Base-by-base conservation (phyloP, 2,113 vertebrate species). In the Marmota monax region DNA sequence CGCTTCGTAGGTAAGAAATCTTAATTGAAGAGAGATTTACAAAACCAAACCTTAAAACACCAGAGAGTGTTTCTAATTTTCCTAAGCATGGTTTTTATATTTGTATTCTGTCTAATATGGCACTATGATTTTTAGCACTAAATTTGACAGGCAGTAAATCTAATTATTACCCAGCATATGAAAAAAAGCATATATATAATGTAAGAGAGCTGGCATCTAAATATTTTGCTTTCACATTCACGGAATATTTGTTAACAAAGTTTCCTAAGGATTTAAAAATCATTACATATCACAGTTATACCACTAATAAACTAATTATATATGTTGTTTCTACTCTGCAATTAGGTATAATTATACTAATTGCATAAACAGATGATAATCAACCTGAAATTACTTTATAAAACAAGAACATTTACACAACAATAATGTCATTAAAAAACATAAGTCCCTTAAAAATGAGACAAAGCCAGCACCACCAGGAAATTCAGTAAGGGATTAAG, bases 341-440 rank as follows among this genome's bases (percentile, higher is more conserved):
- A 96, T 98, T 97, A 96, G 90, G 82, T 84, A 5, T 97, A 98
- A 98, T 99, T 98, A 98, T 27, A 90, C 97, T 95, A 97, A 98
- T 96, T 96, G 95, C 94, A 96, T 98, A 97, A 98, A 98, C 98
- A 98, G 97, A 97, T 91, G 97, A 97, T 98, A 98, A 98, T 98
- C 98, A 97, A 94, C 96, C 97, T 48, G 92, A 98, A 98, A 98
- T 98, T 98, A 97, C 96, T 97, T 98, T 91, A 98, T 98, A 98
- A 98, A 98, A 97, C 96, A 98, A 98, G 98, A 98, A 98, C 98
- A 98, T 97, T 97, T 94, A 98, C 96, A 98, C 98, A 98, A 98
- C 98, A 98, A 98, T 98, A 98, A 98, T 95, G 98, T 98, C 98
- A 98, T 98, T 98, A 98, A 98, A 98, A 98, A 97, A 98, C 96